These are phyloP conservation scores for Sericinus montela DNA, from an alignment of 2,888 invertebrate genomes.

Conservation along the genomic window DNA sequence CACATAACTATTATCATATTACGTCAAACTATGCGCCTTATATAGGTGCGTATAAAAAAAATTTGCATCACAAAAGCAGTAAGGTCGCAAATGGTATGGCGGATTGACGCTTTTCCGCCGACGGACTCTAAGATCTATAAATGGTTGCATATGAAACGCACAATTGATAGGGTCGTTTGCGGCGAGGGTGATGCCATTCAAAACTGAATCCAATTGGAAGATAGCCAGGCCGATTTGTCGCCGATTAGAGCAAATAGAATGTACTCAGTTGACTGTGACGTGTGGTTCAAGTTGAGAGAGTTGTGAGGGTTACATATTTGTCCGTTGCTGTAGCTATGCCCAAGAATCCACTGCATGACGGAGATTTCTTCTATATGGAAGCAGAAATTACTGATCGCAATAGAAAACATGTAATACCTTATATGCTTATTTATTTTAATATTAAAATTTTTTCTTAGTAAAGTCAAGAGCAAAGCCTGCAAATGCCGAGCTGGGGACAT, in stretches of 20 bases:
- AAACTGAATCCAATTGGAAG: slow-evolving; percentile 14
- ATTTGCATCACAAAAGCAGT: slow-evolving; percentile 16
- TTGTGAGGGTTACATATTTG: neutral
- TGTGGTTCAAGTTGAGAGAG: slow-evolving; percentile 18
- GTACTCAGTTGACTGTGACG: slow-evolving; percentile 3
- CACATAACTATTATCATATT: neutral
- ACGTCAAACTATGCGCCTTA: slow-evolving; percentile 12
- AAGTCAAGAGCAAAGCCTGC: too few relatives aligned
- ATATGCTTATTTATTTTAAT: too few relatives aligned
- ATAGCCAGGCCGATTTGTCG: slow-evolving; percentile 13
- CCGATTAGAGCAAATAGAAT: slow-evolving; percentile 3
- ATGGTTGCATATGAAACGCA: slow-evolving; percentile 4
- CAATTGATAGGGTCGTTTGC: slow-evolving; percentile 15
- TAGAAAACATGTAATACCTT: too few relatives aligned
- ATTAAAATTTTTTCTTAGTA: too few relatives aligned
- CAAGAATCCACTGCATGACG: too few relatives aligned
- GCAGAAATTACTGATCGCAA: too few relatives aligned
- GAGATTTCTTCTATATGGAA: too few relatives aligned
- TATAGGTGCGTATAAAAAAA: slow-evolving; percentile 6
- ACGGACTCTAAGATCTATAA: neutral
- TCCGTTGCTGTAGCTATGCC: too few relatives aligned
- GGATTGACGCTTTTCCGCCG: slow-evolving; percentile 11
- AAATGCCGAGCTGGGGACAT: too few relatives aligned
- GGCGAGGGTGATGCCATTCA: slow-evolving; percentile 10
- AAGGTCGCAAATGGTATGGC: slow-evolving; percentile 12